These are phyloP conservation scores for Pipa parva DNA, from an alignment of 2,113 vertebrate genomes.

Conservation along the genomic window DNA sequence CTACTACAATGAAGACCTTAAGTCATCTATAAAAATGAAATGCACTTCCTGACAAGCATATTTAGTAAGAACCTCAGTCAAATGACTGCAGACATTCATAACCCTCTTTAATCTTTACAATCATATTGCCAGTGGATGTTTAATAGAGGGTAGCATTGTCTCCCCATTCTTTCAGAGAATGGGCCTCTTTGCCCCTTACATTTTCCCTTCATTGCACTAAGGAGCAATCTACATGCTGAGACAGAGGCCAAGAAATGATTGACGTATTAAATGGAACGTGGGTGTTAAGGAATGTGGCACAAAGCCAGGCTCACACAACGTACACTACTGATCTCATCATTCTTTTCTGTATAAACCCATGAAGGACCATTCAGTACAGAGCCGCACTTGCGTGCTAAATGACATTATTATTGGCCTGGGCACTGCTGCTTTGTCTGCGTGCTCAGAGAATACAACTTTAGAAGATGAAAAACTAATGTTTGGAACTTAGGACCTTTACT, in stretches of 20 bases:
- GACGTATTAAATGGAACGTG: slow-evolving; percentile 53
- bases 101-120: slow-evolving; percentile 32
- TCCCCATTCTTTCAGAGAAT: slow-evolving; percentile 24
- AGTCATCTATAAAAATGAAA: slow-evolving; percentile 9
- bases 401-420: slow-evolving; percentile 40
- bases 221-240: slow-evolving; percentile 43
- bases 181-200: slow-evolving; percentile 8
- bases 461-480: not conserved
- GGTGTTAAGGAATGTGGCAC: slow-evolving; percentile 61
- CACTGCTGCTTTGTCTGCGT: slow-evolving; percentile 7
- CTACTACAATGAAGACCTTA: slow-evolving; percentile 2
- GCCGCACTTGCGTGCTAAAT: slow-evolving; percentile 38
- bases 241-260: slow-evolving; percentile 55
- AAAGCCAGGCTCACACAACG: slow-evolving; percentile 50
- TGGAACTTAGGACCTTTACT: slow-evolving; percentile 1
- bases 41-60: not conserved
- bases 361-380: slow-evolving; percentile 12
- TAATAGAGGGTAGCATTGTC: slow-evolving; percentile 31
- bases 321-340: slow-evolving; percentile 24
- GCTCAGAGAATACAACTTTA: slow-evolving; percentile 16
- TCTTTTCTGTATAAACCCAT: slow-evolving; percentile 11
- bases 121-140: slow-evolving; percentile 19
- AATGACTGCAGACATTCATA: slow-evolving; percentile 32
- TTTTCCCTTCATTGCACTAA: slow-evolving; percentile 48
- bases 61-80: slow-evolving; percentile 8